A percentile compares a stretch with the other conserved stretches of the same genome.
phyloP scores from a whole-genome alignment of 2,797 vertebrate species.

The Tapirus indicus region DNA sequence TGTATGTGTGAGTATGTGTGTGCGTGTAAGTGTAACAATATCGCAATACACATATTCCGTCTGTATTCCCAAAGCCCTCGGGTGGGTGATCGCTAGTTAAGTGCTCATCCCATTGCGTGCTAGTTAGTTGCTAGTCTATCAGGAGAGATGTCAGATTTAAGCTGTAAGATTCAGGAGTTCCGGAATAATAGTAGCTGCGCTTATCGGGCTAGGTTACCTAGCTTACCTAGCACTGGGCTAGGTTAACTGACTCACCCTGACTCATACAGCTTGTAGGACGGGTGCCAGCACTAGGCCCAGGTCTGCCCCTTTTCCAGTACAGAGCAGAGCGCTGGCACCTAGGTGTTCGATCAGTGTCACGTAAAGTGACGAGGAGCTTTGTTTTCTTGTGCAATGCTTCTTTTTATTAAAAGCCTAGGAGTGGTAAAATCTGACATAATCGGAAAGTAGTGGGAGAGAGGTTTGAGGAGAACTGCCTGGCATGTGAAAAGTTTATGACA shows the following conservation, averaged over 20 bases:
- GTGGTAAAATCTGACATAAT: conserved; percentile 62
- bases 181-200: not conserved
- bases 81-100: not conserved
- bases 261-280: not conserved
- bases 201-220: too few species aligned
- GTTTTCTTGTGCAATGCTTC: conserved; percentile 44
- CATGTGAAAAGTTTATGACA: not conserved
- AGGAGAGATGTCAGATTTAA: not conserved
- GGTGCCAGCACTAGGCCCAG: not conserved
- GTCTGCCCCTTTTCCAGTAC: not conserved
- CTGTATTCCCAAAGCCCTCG: conserved; percentile 1
- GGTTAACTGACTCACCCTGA: conserved; percentile 28
- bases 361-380: conserved; percentile 57
- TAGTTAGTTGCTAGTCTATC: conserved; percentile 1
- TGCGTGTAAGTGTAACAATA: not conserved
- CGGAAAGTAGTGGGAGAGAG: not conserved
- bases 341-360: conserved; percentile 58
- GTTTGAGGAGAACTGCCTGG: conserved; percentile 5
- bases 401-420: conserved; percentile 64
- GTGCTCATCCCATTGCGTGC: not conserved
- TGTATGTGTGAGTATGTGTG: not conserved
- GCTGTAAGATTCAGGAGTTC: not conserved
- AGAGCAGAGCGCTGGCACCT: conserved; percentile 30
- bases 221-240: not conserved
- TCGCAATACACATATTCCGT: not conserved